These are phyloP conservation scores for Thera obeliscata DNA, from an alignment of 2,888 invertebrate genomes.

Conservation along the genomic window DNA sequence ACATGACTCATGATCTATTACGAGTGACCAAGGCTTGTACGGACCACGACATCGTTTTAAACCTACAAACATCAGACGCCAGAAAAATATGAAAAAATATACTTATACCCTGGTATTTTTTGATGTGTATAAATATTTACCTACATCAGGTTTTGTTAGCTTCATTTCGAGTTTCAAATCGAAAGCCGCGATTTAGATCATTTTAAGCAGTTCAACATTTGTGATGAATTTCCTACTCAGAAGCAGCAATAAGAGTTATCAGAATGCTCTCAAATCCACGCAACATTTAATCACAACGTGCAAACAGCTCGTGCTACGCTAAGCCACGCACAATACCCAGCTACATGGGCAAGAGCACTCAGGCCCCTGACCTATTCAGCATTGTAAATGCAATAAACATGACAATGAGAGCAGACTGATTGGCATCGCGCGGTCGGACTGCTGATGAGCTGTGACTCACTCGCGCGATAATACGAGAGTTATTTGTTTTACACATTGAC, in stretches of 20 bases:
- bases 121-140: no score
- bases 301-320: neutral
- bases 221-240: no score
- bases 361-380: conserved; percentile 41
- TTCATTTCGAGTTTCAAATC: no score
- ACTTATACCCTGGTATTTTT: no score
- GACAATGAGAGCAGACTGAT: conserved; percentile 39
- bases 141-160: no score
- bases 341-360: conserved; percentile 3
- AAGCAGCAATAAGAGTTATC: neutral
- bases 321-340: neutral
- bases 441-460: conserved; percentile 18
- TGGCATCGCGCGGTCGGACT: conserved; percentile 22
- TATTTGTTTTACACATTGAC: neutral
- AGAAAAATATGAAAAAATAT: no score
- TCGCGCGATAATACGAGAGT: neutral
- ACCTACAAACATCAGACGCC: no score
- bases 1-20: no score
- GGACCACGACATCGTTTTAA: no score
- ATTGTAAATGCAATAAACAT: conserved; percentile 40
- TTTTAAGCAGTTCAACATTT: no score
- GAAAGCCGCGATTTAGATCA: no score
- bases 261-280: neutral
- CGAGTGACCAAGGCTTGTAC: no score
- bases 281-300: neutral